phyloP scores from a whole-genome alignment of 2,113 vertebrate species.

The Alethe castanea region DNA sequence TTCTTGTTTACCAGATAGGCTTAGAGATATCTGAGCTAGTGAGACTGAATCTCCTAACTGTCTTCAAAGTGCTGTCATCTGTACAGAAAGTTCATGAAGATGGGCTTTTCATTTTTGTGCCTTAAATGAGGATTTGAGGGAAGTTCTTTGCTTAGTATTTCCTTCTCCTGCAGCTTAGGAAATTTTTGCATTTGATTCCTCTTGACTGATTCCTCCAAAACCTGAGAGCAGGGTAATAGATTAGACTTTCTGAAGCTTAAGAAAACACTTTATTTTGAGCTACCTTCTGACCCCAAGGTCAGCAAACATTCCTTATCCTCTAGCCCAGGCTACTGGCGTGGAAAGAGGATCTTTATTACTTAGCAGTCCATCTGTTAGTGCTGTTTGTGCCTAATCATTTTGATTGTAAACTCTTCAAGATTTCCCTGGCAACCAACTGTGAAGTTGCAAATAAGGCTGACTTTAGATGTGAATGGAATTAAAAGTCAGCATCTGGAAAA shows the following conservation, averaged over 20 bases:
- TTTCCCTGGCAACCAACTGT: neutral
- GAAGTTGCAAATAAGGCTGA: neutral
- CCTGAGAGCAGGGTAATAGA: neutral
- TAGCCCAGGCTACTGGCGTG: neutral
- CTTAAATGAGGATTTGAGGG: neutral
- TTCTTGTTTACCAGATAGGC: neutral
- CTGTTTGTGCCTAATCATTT: constrained; percentile 8
- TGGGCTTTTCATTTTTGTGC: neutral
- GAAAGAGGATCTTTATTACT: constrained; percentile 20
- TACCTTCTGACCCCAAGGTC: neutral
- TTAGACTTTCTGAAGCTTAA: neutral
- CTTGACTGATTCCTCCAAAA: neutral
- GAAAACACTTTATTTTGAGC: neutral
- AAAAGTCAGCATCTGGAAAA: neutral
- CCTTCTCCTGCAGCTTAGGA: neutral
- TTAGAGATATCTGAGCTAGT: neutral
- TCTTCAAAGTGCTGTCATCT: neutral
- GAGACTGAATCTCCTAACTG: neutral
- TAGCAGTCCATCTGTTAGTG: constrained; percentile 44
- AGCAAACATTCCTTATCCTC: neutral
- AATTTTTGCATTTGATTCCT: neutral
- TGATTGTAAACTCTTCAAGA: neutral
- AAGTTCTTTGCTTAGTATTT: neutral
- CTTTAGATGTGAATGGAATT: neutral
- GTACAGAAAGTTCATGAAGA: neutral